phyloP scores from a whole-genome alignment of 2,113 vertebrate genomes.

The Neotragus pygmaeus region DNA sequence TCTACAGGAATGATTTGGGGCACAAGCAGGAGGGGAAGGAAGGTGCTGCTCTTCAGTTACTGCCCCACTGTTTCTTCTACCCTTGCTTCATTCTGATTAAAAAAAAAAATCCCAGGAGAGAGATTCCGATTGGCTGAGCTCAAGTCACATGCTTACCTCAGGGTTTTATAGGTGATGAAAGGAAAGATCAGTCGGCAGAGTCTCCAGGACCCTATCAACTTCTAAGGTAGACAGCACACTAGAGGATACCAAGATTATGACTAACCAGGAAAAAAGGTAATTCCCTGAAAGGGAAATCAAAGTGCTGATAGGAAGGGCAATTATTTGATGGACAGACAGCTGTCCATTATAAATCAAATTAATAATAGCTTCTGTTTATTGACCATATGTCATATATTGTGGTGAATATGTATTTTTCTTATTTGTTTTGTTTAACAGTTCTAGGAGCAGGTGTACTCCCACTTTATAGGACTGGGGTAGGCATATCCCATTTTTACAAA shows the following conservation, averaged over 20 bases:
- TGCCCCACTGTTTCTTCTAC: not conserved
- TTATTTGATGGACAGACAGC: not conserved
- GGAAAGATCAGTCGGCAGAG: not conserved
- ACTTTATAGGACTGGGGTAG: not conserved
- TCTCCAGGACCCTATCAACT: not conserved
- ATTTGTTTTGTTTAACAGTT: slow-evolving; percentile 29
- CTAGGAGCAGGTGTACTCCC: not conserved
- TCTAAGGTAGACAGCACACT: not conserved
- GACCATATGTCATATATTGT: not conserved
- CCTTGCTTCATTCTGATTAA: not conserved
- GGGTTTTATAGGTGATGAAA: not conserved
- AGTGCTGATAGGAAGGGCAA: not conserved
- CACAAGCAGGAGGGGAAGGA: not conserved
- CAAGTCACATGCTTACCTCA: not conserved
- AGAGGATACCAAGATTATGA: slow-evolving; percentile 33
- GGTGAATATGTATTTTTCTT: not conserved
- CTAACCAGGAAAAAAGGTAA: not conserved
- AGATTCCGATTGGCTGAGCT: not conserved
- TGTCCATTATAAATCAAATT: not conserved
- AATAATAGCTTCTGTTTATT: not conserved
- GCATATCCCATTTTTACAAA: not conserved
- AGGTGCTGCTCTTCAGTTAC: not conserved
- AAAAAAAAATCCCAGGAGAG: not conserved
- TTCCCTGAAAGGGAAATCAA: not conserved
- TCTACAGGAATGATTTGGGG: not conserved